A percentile compares a stretch with the other conserved stretches of the same genome.
Conservation (phyloP, 2,113 vertebrate genomes). For the Bujurquina vittata region DNA sequence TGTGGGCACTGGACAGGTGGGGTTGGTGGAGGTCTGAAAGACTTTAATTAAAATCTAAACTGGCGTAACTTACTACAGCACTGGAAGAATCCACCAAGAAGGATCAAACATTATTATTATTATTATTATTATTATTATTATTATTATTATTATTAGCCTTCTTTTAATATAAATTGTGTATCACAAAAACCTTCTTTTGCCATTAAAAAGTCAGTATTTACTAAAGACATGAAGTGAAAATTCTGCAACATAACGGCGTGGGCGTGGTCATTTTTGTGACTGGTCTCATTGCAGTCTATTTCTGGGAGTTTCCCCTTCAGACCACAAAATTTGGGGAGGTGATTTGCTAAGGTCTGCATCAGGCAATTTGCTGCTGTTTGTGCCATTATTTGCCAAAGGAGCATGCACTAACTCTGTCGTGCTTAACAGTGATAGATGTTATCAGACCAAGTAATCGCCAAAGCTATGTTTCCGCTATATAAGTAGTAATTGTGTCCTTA, state of each 20-base stretch:
- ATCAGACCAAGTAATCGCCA: neutral
- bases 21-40: neutral
- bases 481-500: neutral
- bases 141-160: neutral
- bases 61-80: neutral
- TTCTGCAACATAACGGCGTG: neutral
- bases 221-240: too few relatives aligned
- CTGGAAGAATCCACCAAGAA: neutral
- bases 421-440: slow-evolving; percentile 10
- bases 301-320: neutral
- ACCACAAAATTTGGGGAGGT: neutral
- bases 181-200: neutral
- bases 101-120: neutral
- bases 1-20: neutral
- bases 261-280: neutral
- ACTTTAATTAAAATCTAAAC: neutral
- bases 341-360: neutral
- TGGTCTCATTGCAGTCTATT: neutral
- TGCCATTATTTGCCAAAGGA: neutral
- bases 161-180: neutral
- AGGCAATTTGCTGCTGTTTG: neutral
- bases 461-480: neutral
- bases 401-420: neutral
- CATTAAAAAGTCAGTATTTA: neutral
- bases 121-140: neutral